Evolutionary conservation across 2,113 vertebrate genomes (phyloP).

Genomic region (Pristiophorus japonicus): DNA sequence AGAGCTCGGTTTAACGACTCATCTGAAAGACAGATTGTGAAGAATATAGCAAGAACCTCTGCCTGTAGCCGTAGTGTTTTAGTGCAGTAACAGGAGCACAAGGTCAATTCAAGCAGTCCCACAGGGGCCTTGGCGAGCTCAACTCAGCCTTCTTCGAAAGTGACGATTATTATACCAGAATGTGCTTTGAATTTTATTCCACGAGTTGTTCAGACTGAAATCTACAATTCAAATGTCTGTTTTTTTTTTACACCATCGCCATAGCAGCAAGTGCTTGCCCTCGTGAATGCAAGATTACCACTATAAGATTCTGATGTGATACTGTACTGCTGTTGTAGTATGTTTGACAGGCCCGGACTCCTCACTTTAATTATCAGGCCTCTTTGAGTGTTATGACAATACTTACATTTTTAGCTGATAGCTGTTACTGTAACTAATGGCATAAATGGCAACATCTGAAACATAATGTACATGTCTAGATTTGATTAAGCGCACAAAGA

Average conservation of each 20-base stretch:
- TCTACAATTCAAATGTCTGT: not conserved
- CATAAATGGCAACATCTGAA: constrained; percentile 5
- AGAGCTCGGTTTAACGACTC: too few species aligned
- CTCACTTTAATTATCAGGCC: constrained; percentile 22
- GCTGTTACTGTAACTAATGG: not conserved
- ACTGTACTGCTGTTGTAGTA: not conserved
- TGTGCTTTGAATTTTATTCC: not conserved
- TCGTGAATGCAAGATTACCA: not conserved
- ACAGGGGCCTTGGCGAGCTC: not conserved
- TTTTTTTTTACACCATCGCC: not conserved
- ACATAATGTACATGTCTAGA: not conserved
- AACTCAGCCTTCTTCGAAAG: not conserved
- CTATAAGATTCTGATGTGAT: not conserved
- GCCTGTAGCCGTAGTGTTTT: too few species aligned
- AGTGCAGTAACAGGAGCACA: too few species aligned
- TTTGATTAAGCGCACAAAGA: constrained; percentile 3
- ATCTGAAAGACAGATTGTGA: too few species aligned
- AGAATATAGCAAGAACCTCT: too few species aligned
- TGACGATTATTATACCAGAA: not conserved
- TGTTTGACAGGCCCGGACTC: not conserved
- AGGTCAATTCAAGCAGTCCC: not conserved
- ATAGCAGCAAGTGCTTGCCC: not conserved
- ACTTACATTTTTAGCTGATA: not conserved
- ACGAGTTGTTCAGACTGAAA: not conserved
- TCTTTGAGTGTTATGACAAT: constrained; percentile 11